Evolutionary conservation across 1,140 invertebrate genomes (phyloP).

Genomic region (Brachionus angularis): DNA sequence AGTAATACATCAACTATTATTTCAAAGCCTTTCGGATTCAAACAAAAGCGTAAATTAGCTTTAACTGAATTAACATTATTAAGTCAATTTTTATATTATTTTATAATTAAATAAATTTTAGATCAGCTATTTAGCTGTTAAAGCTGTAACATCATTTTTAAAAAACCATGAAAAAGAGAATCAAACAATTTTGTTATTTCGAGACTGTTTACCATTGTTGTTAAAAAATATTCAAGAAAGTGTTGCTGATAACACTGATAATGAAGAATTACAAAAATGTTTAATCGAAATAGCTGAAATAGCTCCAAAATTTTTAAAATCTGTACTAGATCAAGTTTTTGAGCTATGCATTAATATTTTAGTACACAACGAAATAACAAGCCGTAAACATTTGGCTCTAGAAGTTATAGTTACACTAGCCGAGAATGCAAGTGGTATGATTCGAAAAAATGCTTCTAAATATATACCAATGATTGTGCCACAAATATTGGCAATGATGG

Average conservation of each 20-base stretch:
- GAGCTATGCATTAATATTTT: slow-evolving; percentile 67
- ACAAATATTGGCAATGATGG: slow-evolving; percentile 87
- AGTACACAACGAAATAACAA: slow-evolving; percentile 15
- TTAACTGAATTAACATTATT: background rate
- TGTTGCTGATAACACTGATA: slow-evolving; percentile 61
- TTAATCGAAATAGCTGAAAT: slow-evolving; percentile 88
- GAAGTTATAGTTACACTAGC: slow-evolving; percentile 89
- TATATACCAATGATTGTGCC: slow-evolving; percentile 72
- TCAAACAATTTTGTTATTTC: slow-evolving; percentile 7
- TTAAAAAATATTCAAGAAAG: slow-evolving; percentile 33
- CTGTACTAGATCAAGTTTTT: slow-evolving; percentile 79
- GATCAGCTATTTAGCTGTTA: slow-evolving; percentile 39
- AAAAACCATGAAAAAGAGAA: slow-evolving; percentile 43
- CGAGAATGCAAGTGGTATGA: slow-evolving; percentile 89
- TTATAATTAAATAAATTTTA: background rate
- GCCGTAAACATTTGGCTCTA: slow-evolving; percentile 72
- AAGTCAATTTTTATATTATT: background rate
- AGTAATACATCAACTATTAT: slow-evolving; percentile 89
- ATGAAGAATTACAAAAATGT: slow-evolving; percentile 82
- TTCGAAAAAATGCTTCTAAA: slow-evolving; percentile 76
- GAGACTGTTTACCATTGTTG: slow-evolving; percentile 43
- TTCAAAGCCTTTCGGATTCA: slow-evolving; percentile 70
- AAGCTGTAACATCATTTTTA: slow-evolving; percentile 28
- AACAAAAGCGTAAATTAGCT: slow-evolving; percentile 61
- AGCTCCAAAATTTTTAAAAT: slow-evolving; percentile 82